These are phyloP conservation scores for Orycteropus afer DNA, from an alignment of 2,113 vertebrate species.

Conservation along the genomic window DNA sequence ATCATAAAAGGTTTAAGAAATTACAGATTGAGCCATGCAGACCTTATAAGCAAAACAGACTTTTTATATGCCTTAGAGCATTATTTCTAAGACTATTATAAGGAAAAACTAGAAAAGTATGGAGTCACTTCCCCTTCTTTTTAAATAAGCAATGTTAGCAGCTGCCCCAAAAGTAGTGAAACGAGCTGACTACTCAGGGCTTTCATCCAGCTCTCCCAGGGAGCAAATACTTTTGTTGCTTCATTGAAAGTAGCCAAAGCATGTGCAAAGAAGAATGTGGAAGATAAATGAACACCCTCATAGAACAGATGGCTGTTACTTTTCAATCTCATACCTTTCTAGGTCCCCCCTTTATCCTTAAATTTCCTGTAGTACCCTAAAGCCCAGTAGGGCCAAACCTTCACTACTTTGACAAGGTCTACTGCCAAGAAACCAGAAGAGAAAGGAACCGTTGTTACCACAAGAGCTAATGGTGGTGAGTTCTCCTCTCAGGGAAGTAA, in stretches of 20 bases:
- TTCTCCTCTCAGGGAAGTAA: background rate
- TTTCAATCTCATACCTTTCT: background rate
- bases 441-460: background rate
- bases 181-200: background rate
- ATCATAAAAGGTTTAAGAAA: background rate
- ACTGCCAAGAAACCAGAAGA: background rate
- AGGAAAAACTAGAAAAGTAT: background rate
- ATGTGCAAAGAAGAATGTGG: background rate
- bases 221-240: background rate
- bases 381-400: background rate
- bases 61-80: background rate
- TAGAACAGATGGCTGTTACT: background rate
- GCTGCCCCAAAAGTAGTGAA: background rate
- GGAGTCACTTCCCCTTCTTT: background rate
- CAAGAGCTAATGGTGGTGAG: accelerated
- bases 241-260: background rate
- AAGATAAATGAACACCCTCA: background rate
- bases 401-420: background rate
- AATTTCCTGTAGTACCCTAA: background rate
- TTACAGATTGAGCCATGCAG: background rate
- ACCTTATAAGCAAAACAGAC: background rate
- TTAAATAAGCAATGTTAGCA: background rate
- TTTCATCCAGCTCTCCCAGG: background rate
- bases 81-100: background rate
- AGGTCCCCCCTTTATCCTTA: background rate